Conservation (phyloP, 2,888 invertebrate species). For the Drosophila imparisetae region DNA sequence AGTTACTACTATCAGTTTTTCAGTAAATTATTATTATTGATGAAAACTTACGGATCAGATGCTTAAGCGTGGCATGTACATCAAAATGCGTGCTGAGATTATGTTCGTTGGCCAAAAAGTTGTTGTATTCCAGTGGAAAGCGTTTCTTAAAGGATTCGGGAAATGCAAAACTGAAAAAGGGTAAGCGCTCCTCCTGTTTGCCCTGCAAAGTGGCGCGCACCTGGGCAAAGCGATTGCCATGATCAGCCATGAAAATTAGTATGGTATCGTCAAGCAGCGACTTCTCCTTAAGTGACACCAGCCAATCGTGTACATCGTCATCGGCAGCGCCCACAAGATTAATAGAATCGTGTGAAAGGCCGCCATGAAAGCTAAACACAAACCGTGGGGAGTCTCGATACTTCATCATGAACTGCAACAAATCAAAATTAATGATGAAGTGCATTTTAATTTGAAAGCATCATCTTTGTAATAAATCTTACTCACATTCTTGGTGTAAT, state of each 20-base stretch:
- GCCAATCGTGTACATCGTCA: constrained; percentile 88
- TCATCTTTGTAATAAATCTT: background rate
- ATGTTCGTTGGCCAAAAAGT: constrained; percentile 88
- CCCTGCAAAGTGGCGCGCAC: constrained; percentile 95
- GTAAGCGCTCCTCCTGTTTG: constrained; percentile 95
- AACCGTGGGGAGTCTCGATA: constrained; percentile 91
- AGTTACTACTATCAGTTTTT: background rate
- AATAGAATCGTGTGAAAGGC: constrained; percentile 94
- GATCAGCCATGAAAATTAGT: constrained; percentile 96
- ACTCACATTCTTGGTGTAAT: constrained; percentile 88
- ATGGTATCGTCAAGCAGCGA: constrained; percentile 91
- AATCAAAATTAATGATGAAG: constrained; percentile 27
- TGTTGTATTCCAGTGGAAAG: constrained; percentile 87
- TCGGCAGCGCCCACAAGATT: constrained; percentile 92
- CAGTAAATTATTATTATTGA: background rate
- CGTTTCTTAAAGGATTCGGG: constrained; percentile 89
- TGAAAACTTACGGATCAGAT: constrained; percentile 85
- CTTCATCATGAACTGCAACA: constrained; percentile 86
- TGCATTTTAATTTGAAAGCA: background rate
- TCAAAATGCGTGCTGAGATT: constrained; percentile 95
- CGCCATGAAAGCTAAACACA: constrained; percentile 94
- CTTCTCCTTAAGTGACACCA: constrained; percentile 87
- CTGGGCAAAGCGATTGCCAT: constrained; percentile 94
- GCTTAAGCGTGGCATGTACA: constrained; percentile 91
- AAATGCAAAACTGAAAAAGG: constrained; percentile 92